Evolutionary conservation across 2,888 invertebrate genomes (phyloP), one percentile per base, ranked within the genome.

Genomic region (Entomobrya multifasciata): DNA sequence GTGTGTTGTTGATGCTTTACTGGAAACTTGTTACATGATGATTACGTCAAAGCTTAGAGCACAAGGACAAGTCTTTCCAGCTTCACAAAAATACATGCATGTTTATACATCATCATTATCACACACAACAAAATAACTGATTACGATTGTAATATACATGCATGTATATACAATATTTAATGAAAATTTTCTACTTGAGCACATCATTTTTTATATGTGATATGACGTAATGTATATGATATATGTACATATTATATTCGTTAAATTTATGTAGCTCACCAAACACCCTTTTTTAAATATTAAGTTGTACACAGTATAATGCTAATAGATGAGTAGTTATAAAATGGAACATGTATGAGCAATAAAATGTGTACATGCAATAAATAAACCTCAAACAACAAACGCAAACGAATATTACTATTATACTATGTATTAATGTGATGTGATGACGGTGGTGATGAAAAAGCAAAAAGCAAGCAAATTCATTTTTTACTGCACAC

Each of bases 401-500:
- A 76, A 76, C 25, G 30, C 17, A 52, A 36, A 49, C 47, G 15
- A 72, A 25, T 27, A 27, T 22, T 60, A 13, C 5, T 60, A 10
- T 11, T 25, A 15, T 60, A 25, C 25, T 22, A 20, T 25, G 11
- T 25, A 25, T 13, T 25, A 44, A 57, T 57, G 13, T 41, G 67
- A 20, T 41, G 17, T 36, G 36, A 36, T 36, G 10, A n/a, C 30
- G 11, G 41, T 52, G 52, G 3, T 25, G 52, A 52, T 25, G 70
- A 49, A 72, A 49, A 27, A 5, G 74, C 74, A 36, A 55, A 72
- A 44, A 77, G 55, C 36, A 77, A 60, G 57, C 20, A 76, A 77
- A 77, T 77, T 55, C 52, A 74, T 52, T 55, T 55, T 74, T 36
- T 52, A 74, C 11, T 67, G 17, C n/a, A 44, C 67, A 67, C 67